Conservation (phyloP, 2,797 vertebrate genomes). For the Chloroceryle amazona region DNA sequence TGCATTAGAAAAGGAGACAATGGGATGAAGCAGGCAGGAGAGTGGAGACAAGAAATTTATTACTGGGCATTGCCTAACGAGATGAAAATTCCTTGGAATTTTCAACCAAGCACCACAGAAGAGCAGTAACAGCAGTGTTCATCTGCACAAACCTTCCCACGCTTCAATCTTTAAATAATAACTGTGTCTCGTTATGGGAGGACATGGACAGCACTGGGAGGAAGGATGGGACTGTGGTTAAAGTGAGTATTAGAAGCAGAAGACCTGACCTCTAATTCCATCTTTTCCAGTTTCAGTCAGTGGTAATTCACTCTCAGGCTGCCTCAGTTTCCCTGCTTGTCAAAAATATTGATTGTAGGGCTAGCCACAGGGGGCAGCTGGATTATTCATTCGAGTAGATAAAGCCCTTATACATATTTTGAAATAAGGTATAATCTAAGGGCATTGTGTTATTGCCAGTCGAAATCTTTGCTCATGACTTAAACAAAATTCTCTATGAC, state of each 20-base stretch:
- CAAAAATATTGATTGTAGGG: not conserved
- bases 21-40: conserved; percentile 35
- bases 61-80: conserved; percentile 48
- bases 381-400: not conserved
- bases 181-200: conserved; percentile 41
- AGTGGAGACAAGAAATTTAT: conserved; percentile 51
- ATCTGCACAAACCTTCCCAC: conserved; percentile 41
- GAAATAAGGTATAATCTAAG: conserved; percentile 1
- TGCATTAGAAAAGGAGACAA: conserved; percentile 42
- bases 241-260: conserved; percentile 40
- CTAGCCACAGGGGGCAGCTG: not conserved
- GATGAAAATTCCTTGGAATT: conserved; percentile 51
- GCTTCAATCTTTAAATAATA: conserved; percentile 49
- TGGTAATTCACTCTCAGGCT: not conserved
- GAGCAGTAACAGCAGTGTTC: conserved; percentile 11
- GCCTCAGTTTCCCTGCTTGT: conserved; percentile 57
- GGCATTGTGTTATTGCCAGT: not conserved
- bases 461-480: conserved; percentile 38
- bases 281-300: conserved; percentile 14
- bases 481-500: conserved; percentile 24
- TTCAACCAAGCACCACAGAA: conserved; percentile 43
- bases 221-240: conserved; percentile 44
- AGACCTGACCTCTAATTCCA: conserved; percentile 28
- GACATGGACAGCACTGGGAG: not conserved
- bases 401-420: not conserved